Percentiles rank a stretch among this genome's conserved stretches.
Conservation (phyloP, 2,797 vertebrate genomes). For the Pipistrellus kuhlii region DNA sequence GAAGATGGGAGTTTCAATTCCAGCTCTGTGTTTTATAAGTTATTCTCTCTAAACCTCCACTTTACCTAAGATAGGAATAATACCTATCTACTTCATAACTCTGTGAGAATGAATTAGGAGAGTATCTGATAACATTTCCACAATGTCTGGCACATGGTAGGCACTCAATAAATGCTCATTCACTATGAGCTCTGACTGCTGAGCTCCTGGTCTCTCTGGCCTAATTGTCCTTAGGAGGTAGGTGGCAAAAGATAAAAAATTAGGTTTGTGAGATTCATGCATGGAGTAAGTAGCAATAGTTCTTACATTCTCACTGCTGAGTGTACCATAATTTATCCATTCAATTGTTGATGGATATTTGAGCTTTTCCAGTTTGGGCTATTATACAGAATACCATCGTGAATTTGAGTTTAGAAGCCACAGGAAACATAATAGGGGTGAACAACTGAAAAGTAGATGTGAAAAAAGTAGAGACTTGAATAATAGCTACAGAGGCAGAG, state of each 20-base stretch:
- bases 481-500: background rate
- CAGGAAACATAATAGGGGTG: background rate
- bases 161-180: background rate
- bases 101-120: constrained; percentile 35
- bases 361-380: background rate
- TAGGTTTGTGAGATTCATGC: background rate
- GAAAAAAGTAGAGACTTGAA: background rate
- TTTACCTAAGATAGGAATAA: background rate
- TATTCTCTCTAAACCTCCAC: background rate
- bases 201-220: background rate
- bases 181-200: background rate
- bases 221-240: background rate
- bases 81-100: background rate
- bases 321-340: background rate
- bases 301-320: background rate
- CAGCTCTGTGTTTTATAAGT: background rate
- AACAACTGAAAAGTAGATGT: background rate
- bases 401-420: constrained; percentile 1
- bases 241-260: background rate
- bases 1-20: background rate
- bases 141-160: background rate
- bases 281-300: background rate
- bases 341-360: background rate
- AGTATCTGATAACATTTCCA: background rate
- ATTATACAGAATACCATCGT: background rate